Conservation (phyloP, 2,113 vertebrate genomes). For the Nycticryphes semicollaris region DNA sequence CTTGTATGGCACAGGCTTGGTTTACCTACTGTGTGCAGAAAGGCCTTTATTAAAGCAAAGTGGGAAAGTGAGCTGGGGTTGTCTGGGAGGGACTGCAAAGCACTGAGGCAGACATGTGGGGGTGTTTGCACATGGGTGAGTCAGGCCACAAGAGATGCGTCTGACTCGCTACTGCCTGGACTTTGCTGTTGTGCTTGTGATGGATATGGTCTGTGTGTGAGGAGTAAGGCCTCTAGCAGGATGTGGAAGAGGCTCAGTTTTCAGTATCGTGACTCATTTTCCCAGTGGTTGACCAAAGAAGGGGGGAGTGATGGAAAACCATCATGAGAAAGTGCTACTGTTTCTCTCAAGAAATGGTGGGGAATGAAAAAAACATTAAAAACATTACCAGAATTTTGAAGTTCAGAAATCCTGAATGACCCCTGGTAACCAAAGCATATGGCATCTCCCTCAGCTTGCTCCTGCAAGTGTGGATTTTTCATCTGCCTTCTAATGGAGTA, state of each 20-base stretch:
- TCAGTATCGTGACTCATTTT: background rate
- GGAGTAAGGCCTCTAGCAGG: background rate
- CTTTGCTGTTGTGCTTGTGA: background rate
- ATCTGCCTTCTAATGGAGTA: background rate
- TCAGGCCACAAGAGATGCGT: background rate
- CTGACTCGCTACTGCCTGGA: background rate
- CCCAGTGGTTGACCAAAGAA: background rate
- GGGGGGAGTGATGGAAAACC: background rate
- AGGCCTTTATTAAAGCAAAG: background rate
- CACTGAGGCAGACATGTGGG: accelerated
- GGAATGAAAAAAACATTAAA: background rate
- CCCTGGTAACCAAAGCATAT: accelerated
- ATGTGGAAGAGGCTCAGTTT: background rate
- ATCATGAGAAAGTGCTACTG: background rate
- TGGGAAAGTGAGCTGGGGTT: background rate
- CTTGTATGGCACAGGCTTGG: accelerated
- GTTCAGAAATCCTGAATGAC: background rate
- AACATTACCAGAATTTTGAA: background rate
- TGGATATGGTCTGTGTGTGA: background rate
- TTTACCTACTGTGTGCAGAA: background rate
- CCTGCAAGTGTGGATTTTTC: background rate
- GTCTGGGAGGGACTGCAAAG: background rate
- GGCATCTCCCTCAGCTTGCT: background rate
- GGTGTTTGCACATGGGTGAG: accelerated
- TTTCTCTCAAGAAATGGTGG: background rate